phyloP scores from a whole-genome alignment of 1,140 invertebrate genomes.

The Drosophila yakuba region DNA sequence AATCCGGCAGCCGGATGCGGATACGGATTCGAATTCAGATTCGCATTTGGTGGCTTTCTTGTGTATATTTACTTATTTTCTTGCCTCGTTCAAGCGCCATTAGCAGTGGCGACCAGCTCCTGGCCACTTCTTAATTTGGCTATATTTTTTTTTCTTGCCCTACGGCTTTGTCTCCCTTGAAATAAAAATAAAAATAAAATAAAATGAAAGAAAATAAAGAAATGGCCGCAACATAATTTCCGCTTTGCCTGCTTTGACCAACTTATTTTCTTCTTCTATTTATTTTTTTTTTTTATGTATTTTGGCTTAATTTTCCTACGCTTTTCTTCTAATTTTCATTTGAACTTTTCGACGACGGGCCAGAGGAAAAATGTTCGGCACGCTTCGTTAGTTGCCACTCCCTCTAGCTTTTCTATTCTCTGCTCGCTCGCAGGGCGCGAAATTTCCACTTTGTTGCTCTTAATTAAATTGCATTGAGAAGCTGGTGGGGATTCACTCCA shows the following conservation, averaged over 20 bases:
- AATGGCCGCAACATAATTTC: conserved; percentile 72
- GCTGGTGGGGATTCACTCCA: background rate
- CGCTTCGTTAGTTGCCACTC: conserved; percentile 61
- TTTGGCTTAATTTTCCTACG: conserved; percentile 40
- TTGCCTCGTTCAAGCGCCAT: conserved; percentile 18
- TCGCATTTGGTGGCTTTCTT: conserved; percentile 9
- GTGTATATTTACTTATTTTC: conserved; percentile 13
- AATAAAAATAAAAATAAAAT: conserved; percentile 6
- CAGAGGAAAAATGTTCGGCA: conserved; percentile 48
- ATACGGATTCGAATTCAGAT: background rate
- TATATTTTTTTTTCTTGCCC: conserved; percentile 34
- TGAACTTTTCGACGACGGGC: conserved; percentile 40
- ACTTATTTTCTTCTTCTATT: conserved; percentile 27
- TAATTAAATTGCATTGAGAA: conserved; percentile 77
- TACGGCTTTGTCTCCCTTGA: conserved; percentile 58
- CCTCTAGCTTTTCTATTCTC: background rate
- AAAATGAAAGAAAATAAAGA: conserved; percentile 21
- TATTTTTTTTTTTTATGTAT: conserved; percentile 14
- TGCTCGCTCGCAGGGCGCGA: conserved; percentile 37
- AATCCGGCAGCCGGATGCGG: conserved; percentile 6
- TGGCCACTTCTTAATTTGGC: conserved; percentile 36
- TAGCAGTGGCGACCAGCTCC: conserved; percentile 10
- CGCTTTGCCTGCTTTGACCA: conserved; percentile 43
- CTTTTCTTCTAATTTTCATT: conserved; percentile 51
- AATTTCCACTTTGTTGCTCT: conserved; percentile 73